These are phyloP conservation scores for Ylistrum balloti DNA, from an alignment of 1,140 invertebrate genomes.

Conservation along the genomic window DNA sequence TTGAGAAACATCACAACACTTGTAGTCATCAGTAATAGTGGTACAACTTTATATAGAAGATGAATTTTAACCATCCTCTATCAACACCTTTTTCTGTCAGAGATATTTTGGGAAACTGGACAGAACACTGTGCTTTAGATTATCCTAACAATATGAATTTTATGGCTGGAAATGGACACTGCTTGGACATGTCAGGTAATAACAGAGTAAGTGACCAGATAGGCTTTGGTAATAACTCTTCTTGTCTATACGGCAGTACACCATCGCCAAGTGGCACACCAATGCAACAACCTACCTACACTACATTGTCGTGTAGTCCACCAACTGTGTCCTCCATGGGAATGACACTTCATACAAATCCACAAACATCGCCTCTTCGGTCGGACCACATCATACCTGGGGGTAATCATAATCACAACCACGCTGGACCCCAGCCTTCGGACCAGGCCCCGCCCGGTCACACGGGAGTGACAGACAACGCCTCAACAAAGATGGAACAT, in stretches of 20 bases:
- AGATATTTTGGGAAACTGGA: constrained; percentile 9
- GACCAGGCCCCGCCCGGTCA: neutral
- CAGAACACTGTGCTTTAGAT: constrained; percentile 28
- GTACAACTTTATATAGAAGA: constrained; percentile 9
- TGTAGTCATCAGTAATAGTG: constrained; percentile 14
- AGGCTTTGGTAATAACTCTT: constrained; percentile 14
- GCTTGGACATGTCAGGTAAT: constrained; percentile 6
- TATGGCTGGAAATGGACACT: constrained; percentile 19
- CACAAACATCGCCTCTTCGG: neutral
- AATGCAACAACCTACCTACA: constrained; percentile 32
- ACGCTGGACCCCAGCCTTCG: neutral
- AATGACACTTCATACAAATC: constrained; percentile 16
- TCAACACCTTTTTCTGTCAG: constrained; percentile 16
- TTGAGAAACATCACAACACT: constrained; percentile 38
- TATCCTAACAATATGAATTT: constrained; percentile 22
- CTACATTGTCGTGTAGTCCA: neutral
- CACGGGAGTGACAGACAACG: neutral
- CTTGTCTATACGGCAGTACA: neutral
- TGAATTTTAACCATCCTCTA: constrained; percentile 39
- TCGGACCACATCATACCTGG: neutral
- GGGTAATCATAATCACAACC: neutral
- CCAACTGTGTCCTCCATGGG: constrained; percentile 23
- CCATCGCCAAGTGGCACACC: constrained; percentile 11
- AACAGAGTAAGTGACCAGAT: constrained; percentile 20
- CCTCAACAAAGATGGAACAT: neutral